Evolutionary conservation across 2,797 vertebrate species (phyloP).

Genomic region (Phaenicophaeus curvirostris): DNA sequence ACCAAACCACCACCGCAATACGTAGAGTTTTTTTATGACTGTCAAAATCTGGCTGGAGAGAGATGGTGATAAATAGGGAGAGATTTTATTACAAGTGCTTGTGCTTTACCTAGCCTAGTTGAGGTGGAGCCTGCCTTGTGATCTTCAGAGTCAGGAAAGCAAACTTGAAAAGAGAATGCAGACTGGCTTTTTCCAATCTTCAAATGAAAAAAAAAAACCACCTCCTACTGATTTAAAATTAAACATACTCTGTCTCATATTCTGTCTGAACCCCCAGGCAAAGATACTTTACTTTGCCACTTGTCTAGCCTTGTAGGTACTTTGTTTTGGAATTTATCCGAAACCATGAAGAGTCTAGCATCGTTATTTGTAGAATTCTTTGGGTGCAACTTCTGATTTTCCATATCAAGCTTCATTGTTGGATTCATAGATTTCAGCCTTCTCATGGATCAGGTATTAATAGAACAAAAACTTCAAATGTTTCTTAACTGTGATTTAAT

Average conservation of each 20-base stretch:
- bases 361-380: background rate
- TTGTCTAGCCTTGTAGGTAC: conserved; percentile 13
- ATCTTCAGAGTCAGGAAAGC: background rate
- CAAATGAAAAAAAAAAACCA: background rate
- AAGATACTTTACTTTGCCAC: background rate
- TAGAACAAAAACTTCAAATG: background rate
- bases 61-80: background rate
- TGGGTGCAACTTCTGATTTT: background rate
- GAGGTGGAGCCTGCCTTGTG: background rate
- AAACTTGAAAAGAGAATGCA: conserved; percentile 24
- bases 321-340: background rate
- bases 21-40: background rate
- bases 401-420: background rate
- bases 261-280: conserved; percentile 35
- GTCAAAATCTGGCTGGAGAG: background rate
- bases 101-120: background rate
- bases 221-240: conserved; percentile 11
- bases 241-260: background rate
- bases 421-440: background rate
- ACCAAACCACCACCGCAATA: no score
- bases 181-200: background rate
- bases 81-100: background rate
- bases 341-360: background rate
- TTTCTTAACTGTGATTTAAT: background rate
- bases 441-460: fast-evolving